These are phyloP conservation scores for Herpailurus yagouaroundi DNA, from an alignment of 2,113 vertebrate genomes.

Conservation along the genomic window DNA sequence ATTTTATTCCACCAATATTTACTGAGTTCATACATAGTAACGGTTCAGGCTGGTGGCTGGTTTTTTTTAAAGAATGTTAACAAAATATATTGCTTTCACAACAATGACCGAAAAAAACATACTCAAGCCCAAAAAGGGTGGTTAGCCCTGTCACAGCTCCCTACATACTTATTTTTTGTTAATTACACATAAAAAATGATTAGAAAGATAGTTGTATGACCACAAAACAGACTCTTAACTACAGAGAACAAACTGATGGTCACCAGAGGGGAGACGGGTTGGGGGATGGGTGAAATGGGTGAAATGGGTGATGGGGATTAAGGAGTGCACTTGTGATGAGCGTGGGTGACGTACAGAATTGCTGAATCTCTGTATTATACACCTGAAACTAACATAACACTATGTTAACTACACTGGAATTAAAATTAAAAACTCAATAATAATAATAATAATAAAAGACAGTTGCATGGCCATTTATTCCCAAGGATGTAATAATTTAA, in stretches of 20 bases:
- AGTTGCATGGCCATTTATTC: not conserved
- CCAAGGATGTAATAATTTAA: no score
- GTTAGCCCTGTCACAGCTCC: not conserved
- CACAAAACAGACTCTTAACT: not conserved
- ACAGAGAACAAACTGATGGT: not conserved
- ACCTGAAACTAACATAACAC: not conserved
- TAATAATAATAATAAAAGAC: not conserved
- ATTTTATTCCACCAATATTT: constrained; percentile 41
- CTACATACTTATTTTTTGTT: not conserved
- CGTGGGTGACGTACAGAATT: not conserved
- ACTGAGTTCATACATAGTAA: not conserved
- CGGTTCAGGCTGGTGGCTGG: not conserved
- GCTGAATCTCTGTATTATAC: not conserved
- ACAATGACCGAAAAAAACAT: not conserved
- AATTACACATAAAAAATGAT: not conserved
- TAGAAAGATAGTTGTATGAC: not conserved
- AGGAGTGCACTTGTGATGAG: not conserved
- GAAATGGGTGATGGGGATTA: not conserved
- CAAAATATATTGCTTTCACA: not conserved
- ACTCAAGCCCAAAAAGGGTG: not conserved
- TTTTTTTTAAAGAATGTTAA: not conserved
- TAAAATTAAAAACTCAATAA: not conserved
- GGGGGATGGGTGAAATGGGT: not conserved
- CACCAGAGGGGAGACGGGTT: not conserved
- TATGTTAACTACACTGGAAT: not conserved